These are phyloP conservation scores for Drosophila orena DNA, from an alignment of 1,140 invertebrate genomes.

Conservation along the genomic window DNA sequence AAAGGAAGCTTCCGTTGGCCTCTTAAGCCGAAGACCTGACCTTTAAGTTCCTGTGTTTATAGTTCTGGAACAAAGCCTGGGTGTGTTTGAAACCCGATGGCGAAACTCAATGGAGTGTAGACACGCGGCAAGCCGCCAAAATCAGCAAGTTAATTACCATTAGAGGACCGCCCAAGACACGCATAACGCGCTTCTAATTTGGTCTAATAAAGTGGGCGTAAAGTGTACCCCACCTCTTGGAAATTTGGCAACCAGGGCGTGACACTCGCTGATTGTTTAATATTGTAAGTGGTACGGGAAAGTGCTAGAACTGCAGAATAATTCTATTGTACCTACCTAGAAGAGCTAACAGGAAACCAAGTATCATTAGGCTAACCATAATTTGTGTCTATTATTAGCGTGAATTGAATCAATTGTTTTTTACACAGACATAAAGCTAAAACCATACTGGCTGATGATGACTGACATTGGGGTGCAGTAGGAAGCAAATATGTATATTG, in stretches of 20 bases:
- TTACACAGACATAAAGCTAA: conserved; percentile 51
- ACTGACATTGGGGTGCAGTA: conserved; percentile 41
- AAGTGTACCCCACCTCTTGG: conserved; percentile 14
- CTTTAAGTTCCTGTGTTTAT: conserved; percentile 4
- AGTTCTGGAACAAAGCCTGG: conserved; percentile 10
- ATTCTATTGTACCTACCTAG: conserved; percentile 15
- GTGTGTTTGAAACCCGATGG: conserved; percentile 16
- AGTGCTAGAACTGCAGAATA: not conserved
- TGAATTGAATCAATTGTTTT: conserved; percentile 80
- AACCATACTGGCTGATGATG: conserved; percentile 39
- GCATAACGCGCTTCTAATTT: conserved; percentile 59
- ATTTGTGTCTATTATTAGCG: conserved; percentile 48
- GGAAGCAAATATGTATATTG: not conserved
- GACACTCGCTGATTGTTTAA: conserved; percentile 37
- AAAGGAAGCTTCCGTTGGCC: conserved; percentile 24
- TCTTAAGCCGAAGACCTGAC: conserved; percentile 20
- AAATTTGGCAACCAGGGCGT: conserved; percentile 60
- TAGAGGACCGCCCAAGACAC: conserved; percentile 35
- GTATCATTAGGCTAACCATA: conserved; percentile 19
- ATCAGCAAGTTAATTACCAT: conserved; percentile 69
- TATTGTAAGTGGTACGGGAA: not conserved
- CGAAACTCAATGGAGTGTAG: conserved; percentile 61
- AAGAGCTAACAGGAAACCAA: conserved; percentile 9
- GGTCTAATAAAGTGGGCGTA: conserved; percentile 22
- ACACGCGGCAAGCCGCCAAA: conserved; percentile 65